These are phyloP conservation scores for Pollenia amentaria DNA, from an alignment of 2,888 invertebrate genomes.

Conservation along the genomic window DNA sequence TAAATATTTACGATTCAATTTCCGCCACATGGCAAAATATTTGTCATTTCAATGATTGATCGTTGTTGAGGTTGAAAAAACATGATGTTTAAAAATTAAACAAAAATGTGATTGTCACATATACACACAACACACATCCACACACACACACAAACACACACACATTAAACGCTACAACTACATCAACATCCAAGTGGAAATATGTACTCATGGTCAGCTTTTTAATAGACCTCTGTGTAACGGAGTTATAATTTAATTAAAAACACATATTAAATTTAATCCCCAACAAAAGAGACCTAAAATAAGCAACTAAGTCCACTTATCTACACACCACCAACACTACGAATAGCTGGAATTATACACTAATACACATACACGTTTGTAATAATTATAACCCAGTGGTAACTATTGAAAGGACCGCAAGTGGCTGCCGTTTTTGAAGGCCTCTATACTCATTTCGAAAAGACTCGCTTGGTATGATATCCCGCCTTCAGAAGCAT, in stretches of 20 bases:
- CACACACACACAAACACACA: not conserved
- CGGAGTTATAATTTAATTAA: constrained; percentile 65
- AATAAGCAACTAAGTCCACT: constrained; percentile 43
- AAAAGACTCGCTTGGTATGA: no score
- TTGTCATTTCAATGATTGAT: constrained; percentile 63
- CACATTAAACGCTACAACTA: not conserved
- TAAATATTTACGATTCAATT: constrained; percentile 42
- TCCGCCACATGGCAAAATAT: constrained; percentile 30
- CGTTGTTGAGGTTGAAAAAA: constrained; percentile 62
- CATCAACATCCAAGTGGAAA: not conserved
- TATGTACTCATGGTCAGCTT: constrained; percentile 33
- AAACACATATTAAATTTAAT: constrained; percentile 67
- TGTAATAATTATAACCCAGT: not conserved
- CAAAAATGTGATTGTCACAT: constrained; percentile 21
- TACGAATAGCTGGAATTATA: not conserved
- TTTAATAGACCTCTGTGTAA: constrained; percentile 47
- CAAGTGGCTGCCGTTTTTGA: no score
- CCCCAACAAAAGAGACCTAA: constrained; percentile 41
- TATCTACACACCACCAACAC: constrained; percentile 32
- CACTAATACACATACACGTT: not conserved
- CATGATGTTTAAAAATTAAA: constrained; percentile 52
- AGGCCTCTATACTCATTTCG: no score
- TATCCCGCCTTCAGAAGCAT: no score
- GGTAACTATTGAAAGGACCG: no score
- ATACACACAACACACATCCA: no score